phyloP scores from a whole-genome alignment of 2,888 invertebrate genomes.

The Lasioglossum oenotherae region DNA sequence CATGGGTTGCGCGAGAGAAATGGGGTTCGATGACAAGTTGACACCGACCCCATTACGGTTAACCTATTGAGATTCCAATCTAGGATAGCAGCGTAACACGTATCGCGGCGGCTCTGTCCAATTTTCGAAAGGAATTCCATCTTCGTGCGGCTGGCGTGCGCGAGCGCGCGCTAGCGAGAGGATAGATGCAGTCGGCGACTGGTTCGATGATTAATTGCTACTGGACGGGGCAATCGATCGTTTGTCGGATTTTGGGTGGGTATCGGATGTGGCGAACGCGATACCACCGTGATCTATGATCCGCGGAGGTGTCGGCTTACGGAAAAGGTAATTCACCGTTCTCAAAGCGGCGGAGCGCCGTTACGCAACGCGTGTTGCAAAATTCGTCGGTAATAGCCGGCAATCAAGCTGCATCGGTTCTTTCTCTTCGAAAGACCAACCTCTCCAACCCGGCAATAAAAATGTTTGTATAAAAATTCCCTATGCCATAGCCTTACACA shows the following conservation, averaged over 20 bases:
- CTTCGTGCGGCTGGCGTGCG: background rate
- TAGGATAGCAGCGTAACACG: constrained; percentile 20
- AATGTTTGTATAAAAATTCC: background rate
- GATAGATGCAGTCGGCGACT: constrained; percentile 8
- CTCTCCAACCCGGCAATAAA: background rate
- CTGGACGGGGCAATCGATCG: constrained; percentile 6
- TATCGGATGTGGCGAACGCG: constrained; percentile 10
- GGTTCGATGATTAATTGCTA: constrained; percentile 13
- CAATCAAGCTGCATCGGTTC: background rate
- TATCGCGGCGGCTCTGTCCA: constrained; percentile 4
- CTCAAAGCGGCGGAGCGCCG: background rate
- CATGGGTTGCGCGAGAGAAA: background rate
- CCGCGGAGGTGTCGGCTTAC: constrained; percentile 11
- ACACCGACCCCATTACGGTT: background rate
- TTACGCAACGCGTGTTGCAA: constrained; percentile 3
- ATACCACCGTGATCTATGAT: constrained; percentile 15
- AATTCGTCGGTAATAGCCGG: background rate
- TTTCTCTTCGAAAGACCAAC: background rate
- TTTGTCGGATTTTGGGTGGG: constrained; percentile 1
- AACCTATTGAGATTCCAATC: constrained; percentile 27
- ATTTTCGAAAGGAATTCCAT: constrained; percentile 14
- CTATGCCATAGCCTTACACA: background rate
- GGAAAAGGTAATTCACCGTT: background rate
- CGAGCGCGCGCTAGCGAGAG: background rate
- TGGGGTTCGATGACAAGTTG: constrained; percentile 10